Base-by-base conservation (phyloP, 53 echinoderm and acorn worm species). In the Crossaster papposus region DNA sequence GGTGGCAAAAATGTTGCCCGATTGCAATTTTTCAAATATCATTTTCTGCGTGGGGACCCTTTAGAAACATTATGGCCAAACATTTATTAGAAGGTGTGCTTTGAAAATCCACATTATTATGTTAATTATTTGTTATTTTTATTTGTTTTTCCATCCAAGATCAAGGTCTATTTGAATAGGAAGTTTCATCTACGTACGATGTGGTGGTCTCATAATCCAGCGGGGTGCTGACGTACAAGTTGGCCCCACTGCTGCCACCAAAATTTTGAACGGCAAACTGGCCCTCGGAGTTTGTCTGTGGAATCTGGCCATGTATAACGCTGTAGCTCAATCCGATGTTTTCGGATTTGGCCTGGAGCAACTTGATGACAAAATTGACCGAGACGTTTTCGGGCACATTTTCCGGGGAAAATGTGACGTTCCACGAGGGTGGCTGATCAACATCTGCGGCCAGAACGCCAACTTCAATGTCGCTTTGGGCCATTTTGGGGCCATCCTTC, bases 121-220 rank as follows among this genome's bases (percentile, higher is more conserved):
- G n/a, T n/a, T n/a, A n/a, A n/a, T n/a, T n/a, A n/a, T n/a, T n/a
- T n/a, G n/a, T n/a, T n/a, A n/a, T n/a, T n/a, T n/a, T n/a, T 9
- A 44, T 44, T 44, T 44, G 44, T 44, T 44, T 44, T 44, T 44
- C 9, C 5, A 44, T 44, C 44, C 44, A 9, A 7, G 44, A 44
- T 9, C 44, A 9, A 0, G 5, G 44, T 44, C 9, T 44, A 44
- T 44, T 44, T 44, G 44, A 44, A 44, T 44, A 44, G 44, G 44
- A 44, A 5, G 9, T 44, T 44, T 44, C 9, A 44, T 24, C 2
- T 68, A 68, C 68, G n/a, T 26, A 68, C 68, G 4, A 18, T 2
- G 4, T 50, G 1, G 95, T 94, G 11, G 94, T 89, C 79, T 98
- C 98, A 75, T 85, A 98, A 78, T 98, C 98, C 63, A 98, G 75